Conservation (phyloP, 2,888 invertebrate species). For the Dilophus febrilis region DNA sequence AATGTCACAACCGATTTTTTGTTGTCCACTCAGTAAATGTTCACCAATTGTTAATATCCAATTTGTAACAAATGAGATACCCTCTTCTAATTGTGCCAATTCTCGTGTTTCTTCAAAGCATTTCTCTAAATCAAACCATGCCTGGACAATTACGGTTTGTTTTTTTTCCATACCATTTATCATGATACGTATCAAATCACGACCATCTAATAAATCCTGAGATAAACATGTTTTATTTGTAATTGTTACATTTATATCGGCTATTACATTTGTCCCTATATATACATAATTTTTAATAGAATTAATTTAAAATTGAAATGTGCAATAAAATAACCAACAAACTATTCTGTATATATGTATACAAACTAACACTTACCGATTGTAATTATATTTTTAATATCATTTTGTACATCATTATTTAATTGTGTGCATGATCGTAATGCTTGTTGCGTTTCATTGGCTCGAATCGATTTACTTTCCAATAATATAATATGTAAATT, state of each 20-base stretch:
- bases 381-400: slow-evolving; percentile 32
- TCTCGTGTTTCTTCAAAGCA: slow-evolving; percentile 42
- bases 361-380: slow-evolving; percentile 34
- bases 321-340: too few relatives aligned
- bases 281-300: slow-evolving; percentile 4
- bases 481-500: slow-evolving; percentile 39
- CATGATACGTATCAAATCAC: slow-evolving; percentile 37
- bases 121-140: slow-evolving; percentile 41
- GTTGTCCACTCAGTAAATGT: slow-evolving; percentile 49
- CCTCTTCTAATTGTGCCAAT: slow-evolving; percentile 40
- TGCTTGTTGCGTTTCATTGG: slow-evolving; percentile 38
- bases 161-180: slow-evolving; percentile 39
- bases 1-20: slow-evolving; percentile 55
- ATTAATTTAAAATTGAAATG: slow-evolving; percentile 7
- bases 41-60: slow-evolving; percentile 67
- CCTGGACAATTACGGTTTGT: slow-evolving; percentile 40
- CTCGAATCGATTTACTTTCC: slow-evolving; percentile 34
- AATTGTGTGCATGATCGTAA: slow-evolving; percentile 36
- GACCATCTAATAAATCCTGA: slow-evolving; percentile 43
- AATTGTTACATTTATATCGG: slow-evolving; percentile 8
- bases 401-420: slow-evolving; percentile 33
- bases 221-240: slow-evolving; percentile 26
- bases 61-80: slow-evolving; percentile 51
- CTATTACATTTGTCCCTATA: slow-evolving; percentile 4
- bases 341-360: too few relatives aligned